Evolutionary conservation across 2,888 invertebrate genomes (phyloP).

Genomic region (Drosophila incognita): DNA sequence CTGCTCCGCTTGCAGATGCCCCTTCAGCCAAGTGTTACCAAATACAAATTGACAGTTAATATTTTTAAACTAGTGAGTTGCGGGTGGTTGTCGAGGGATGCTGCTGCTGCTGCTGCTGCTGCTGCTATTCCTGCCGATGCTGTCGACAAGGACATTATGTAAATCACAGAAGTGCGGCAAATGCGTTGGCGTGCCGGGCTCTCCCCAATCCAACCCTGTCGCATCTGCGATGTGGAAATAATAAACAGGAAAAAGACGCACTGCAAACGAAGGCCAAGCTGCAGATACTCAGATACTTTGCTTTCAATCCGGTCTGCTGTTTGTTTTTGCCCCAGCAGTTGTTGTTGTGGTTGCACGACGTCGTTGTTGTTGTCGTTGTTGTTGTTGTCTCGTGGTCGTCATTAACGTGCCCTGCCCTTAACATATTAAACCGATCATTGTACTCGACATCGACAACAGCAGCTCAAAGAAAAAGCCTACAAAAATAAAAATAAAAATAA

Average conservation of each 20-base stretch:
- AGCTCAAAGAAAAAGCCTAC: constrained; percentile 51
- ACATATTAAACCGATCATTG: constrained; percentile 85
- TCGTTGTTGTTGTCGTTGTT: not conserved
- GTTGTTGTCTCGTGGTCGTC: constrained; percentile 29
- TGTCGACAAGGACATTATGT: constrained; percentile 82
- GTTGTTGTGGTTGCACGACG: constrained; percentile 23
- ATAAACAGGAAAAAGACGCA: constrained; percentile 68
- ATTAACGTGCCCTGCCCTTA: constrained; percentile 49
- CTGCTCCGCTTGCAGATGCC: constrained; percentile 48
- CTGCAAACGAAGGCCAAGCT: constrained; percentile 59
- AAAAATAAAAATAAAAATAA: constrained; percentile 20
- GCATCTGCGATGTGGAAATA: constrained; percentile 57
- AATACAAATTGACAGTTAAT: constrained; percentile 83
- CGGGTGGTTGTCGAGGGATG: constrained; percentile 11
- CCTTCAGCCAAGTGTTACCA: constrained; percentile 78
- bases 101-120: constrained; percentile 19
- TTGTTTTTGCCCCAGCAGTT: constrained; percentile 49
- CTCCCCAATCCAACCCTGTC: not conserved
- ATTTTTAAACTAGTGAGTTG: constrained; percentile 79
- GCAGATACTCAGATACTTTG: constrained; percentile 36
- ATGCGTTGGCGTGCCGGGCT: constrained; percentile 41
- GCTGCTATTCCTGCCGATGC: constrained; percentile 42
- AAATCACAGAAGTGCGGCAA: constrained; percentile 67
- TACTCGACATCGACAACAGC: constrained; percentile 74
- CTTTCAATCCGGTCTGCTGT: constrained; percentile 40